A percentile compares a stretch with the other conserved stretches of the same genome.
Conservation (phyloP, 2,797 vertebrate species). For the Enteromius mattozi region DNA sequence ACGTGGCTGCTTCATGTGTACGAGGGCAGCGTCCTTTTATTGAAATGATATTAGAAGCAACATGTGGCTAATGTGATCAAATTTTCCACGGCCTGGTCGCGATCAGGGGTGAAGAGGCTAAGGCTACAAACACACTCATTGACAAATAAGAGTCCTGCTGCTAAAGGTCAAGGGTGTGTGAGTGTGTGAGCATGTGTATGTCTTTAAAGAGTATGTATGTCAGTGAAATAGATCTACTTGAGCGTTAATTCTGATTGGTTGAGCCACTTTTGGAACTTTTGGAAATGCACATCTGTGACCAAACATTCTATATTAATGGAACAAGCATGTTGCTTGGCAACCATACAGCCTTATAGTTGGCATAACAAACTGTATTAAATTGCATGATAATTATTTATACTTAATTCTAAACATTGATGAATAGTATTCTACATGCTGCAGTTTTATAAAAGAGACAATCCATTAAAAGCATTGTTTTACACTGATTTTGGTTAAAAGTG, state of each 20-base stretch:
- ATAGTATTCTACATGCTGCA: neutral
- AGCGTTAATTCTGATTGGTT: neutral
- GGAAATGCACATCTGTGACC: neutral
- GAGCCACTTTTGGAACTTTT: neutral
- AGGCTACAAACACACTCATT: conserved; percentile 71
- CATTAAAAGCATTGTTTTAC: neutral
- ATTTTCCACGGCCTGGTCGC: conserved; percentile 72
- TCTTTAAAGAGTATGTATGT: conserved; percentile 51
- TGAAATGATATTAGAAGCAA: conserved; percentile 75
- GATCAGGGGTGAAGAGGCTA: conserved; percentile 71
- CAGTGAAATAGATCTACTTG: conserved; percentile 32
- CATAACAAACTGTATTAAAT: neutral
- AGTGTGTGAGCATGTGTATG: conserved; percentile 25
- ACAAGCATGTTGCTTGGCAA: neutral
- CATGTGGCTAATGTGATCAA: conserved; percentile 76
- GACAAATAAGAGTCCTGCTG: conserved; percentile 75
- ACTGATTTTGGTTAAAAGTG: neutral
- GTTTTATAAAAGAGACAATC: neutral
- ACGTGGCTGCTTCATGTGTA: conserved; percentile 55
- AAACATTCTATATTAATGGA: neutral
- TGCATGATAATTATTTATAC: neutral
- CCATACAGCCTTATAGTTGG: neutral
- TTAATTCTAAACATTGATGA: neutral
- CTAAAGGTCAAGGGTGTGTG: conserved; percentile 71
- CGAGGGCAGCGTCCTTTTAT: conserved; percentile 66